These are phyloP conservation scores for Automeris io DNA, from an alignment of 2,888 invertebrate species.

Conservation along the genomic window DNA sequence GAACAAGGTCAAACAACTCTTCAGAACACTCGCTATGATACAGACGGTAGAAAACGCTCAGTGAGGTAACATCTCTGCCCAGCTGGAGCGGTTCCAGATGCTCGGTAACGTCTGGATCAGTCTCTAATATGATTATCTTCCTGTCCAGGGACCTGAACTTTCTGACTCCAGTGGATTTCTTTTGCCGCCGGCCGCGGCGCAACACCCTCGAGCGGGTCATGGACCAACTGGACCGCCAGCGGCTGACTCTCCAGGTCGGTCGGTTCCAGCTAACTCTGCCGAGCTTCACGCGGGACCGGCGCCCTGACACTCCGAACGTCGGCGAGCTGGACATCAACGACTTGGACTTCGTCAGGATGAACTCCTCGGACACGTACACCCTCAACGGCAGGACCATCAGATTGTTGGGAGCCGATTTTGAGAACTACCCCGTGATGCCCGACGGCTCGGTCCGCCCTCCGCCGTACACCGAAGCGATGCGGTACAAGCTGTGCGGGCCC, in stretches of 20 bases:
- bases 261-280: conserved; percentile 56
- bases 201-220: conserved; percentile 44
- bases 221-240: conserved; percentile 34
- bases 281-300: conserved; percentile 32
- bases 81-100: too few species aligned
- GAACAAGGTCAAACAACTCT: too few species aligned
- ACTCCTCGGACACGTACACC: conserved; percentile 59
- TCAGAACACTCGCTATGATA: too few species aligned
- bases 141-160: conserved; percentile 45
- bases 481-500: conserved; percentile 61
- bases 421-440: conserved; percentile 42
- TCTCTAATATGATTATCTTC: too few species aligned
- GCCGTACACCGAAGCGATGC: conserved; percentile 57
- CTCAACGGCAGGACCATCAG: conserved; percentile 61
- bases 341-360: conserved; percentile 47
- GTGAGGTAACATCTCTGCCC: too few species aligned
- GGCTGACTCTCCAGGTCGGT: conserved; percentile 56
- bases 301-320: conserved; percentile 62
- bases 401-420: conserved; percentile 57
- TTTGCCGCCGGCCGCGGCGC: conserved; percentile 30
- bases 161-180: conserved; percentile 41
- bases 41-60: too few species aligned
- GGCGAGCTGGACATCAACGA: conserved; percentile 54
- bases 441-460: conserved; percentile 42
- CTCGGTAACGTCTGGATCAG: too few species aligned